phyloP scores from a whole-genome alignment of 2,113 vertebrate genomes.

The Sceloporus undulatus region DNA sequence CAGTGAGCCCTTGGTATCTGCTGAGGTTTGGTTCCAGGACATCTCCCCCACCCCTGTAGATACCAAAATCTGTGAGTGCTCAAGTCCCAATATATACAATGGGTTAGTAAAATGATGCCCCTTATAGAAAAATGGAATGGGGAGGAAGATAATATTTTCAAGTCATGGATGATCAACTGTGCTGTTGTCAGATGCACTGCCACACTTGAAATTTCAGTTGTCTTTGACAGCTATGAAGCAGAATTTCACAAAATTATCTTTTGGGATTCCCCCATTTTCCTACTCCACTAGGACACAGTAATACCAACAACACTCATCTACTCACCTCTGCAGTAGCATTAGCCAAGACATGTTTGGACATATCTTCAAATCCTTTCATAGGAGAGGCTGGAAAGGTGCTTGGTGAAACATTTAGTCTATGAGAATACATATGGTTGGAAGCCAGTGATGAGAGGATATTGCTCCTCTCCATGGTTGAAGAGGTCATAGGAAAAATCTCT shows the following conservation, averaged over 20 bases:
- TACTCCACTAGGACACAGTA: not conserved
- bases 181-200: too few species aligned
- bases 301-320: conserved; percentile 3
- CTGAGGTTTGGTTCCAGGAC: not conserved
- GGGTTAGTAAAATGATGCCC: too few species aligned
- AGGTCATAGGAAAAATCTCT: conserved; percentile 4
- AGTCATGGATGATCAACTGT: too few species aligned
- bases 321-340: conserved; percentile 87
- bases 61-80: too few species aligned
- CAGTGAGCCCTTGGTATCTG: not conserved
- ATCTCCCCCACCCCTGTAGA: too few species aligned
- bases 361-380: conserved; percentile 84
- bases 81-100: too few species aligned
- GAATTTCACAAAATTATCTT: not conserved
- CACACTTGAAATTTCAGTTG: too few species aligned
- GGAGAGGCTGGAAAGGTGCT: conserved; percentile 77
- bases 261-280: not conserved
- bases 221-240: too few species aligned
- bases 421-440: conserved; percentile 66
- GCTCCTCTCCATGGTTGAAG: conserved; percentile 45
- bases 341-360: conserved; percentile 84
- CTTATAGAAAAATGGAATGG: too few species aligned
- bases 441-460: conserved; percentile 47
- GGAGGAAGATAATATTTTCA: too few species aligned
- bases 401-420: conserved; percentile 66